A percentile compares a stretch with the other conserved stretches of the same genome.
These are phyloP conservation scores for Temnothorax curvispinosus DNA, from an alignment of 1,140 invertebrate species.

Conservation along the genomic window DNA sequence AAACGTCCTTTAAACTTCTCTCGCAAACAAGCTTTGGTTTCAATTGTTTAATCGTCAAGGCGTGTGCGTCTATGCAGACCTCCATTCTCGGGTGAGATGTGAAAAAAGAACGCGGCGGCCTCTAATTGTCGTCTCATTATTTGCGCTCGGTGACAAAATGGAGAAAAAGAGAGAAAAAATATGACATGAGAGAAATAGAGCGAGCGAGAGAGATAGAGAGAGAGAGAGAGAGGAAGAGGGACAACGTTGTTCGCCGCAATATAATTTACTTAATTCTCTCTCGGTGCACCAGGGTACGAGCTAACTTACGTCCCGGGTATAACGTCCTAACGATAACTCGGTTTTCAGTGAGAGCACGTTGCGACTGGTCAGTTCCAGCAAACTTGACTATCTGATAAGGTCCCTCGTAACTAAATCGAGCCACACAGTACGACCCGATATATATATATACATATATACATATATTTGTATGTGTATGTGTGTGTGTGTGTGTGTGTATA, in stretches of 20 bases:
- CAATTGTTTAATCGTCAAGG: constrained; percentile 8
- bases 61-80: neutral
- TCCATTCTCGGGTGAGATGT: neutral
- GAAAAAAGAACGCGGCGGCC: neutral
- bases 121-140: constrained; percentile 34
- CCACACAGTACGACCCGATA: neutral
- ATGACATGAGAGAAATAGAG: neutral
- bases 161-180: neutral
- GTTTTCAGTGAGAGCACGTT: constrained; percentile 64
- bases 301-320: constrained; percentile 72
- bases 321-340: constrained; percentile 73
- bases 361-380: constrained; percentile 55
- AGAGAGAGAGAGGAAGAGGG: constrained; percentile 26
- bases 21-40: neutral
- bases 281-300: constrained; percentile 60
- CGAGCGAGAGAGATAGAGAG: constrained; percentile 3
- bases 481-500: no score
- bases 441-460: neutral
- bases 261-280: constrained; percentile 73
- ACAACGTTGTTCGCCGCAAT: constrained; percentile 41
- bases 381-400: constrained; percentile 67
- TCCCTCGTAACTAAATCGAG: constrained; percentile 54
- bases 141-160: constrained; percentile 37
- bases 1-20: constrained; percentile 7
- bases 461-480: neutral